Base-by-base conservation (phyloP, 1,140 invertebrate species). In the Bombus breviceps region DNA sequence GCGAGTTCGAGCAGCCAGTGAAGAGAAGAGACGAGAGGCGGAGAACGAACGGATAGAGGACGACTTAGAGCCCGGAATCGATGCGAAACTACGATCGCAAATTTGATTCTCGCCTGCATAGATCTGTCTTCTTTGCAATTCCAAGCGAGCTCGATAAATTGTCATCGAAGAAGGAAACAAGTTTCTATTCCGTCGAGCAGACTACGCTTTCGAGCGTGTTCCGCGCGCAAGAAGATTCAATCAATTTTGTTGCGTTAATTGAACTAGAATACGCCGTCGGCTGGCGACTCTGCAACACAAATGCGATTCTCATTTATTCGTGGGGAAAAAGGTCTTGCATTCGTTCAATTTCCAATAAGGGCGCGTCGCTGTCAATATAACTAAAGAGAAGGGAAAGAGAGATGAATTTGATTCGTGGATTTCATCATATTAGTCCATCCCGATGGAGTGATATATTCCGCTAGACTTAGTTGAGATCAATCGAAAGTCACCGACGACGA, bases 91-190 rank as follows among this genome's bases (percentile, higher is more conserved):
- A 53, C 66, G 68, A 66, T 81, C 68, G 68, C 69, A 85, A 85
- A 85, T 81, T 85, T 72, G 76, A 84, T 84, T 84, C 68, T n/a
- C 32, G 39, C 15, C 59, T 53, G n/a, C 37, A 25, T 53, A 53
- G 47, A 81, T 73, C 47, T 39, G 69, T 73, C 80, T 74, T 64
- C 57, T 64, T 82, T 53, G 57, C 41, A 43, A 47, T 37, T 82
- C 41, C 53, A 8, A 32, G 15, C 68, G 47, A 25, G 34, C 43
- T 57, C 28, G 64, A 47, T 59, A 84, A 84, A 84, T 84, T 80
- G 83, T 84, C 84, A 66, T 74, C 71, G 79, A 71, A 74, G 71
- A 81, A 22, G 72, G 62, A 57, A 82, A 75, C 79, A 82, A 57
- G 59, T 68, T 81, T 69, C 32, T 34, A 22, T 83, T 13, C 43